Base-by-base conservation (phyloP, 2,797 vertebrate genomes). In the Cuniculus paca region DNA sequence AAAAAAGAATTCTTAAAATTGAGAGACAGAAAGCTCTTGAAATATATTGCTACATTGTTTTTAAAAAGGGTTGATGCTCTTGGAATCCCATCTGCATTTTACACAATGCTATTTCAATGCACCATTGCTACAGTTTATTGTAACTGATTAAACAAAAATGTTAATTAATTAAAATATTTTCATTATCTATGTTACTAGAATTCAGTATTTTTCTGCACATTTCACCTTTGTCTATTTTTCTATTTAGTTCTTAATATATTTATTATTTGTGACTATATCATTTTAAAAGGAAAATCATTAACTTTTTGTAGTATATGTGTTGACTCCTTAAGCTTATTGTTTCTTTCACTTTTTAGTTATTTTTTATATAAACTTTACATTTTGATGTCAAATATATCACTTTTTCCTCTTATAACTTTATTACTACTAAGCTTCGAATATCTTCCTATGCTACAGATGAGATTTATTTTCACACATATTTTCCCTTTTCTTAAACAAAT, bases 281-380 rank as follows among this genome's bases (percentile, higher is more conserved):
- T 90, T 79, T 90, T 2, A 84, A 61, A 61, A 52, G 20, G 83
- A 90, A 78, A 70, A 31, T 60, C 24, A 85, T 60, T 85, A 61
- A 90, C 7, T 24, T 80, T 72, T 60, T 90, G 22, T 80, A 60
- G 75, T 22, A 79, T 70, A 60, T n/a, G 17, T 42, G 2, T 50
- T 81, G 22, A 50, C 48, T 90, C 8, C 5, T 28, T 22, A 68
- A 58, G 11, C 10, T 58, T 72, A 78, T 70, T 28, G 6, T 72
- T 45, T 90, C 11, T n/a, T 79, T 80, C 80, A 86, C 20, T 11
- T 36, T 90, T 68, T 81, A 22, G 7, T 54, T 42, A 24, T 56
- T 94, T 90, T 85, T 79, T n/a, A 79, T 6, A 61, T 16, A 61
- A 60, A 58, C 12, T 70, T 90, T 90, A 90, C 17, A 77, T 83